Evolutionary conservation across 2,888 invertebrate genomes (phyloP).

Genomic region (Melipona beecheii): DNA sequence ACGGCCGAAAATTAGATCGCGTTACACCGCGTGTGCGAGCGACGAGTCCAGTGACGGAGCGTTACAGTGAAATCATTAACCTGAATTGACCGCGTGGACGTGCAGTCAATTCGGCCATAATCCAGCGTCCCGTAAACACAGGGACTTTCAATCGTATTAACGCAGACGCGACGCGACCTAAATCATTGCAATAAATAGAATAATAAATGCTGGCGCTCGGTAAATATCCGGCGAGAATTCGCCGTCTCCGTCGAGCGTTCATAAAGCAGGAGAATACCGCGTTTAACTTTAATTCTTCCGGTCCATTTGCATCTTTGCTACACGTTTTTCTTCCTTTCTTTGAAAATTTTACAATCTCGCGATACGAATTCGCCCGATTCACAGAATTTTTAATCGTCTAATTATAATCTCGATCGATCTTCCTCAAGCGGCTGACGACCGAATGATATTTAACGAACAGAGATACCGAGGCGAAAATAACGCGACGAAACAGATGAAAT

Average conservation of each 20-base stretch:
- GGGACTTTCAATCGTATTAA: slow-evolving; percentile 55
- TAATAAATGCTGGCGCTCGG: slow-evolving; percentile 32
- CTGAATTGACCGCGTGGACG: slow-evolving; percentile 52
- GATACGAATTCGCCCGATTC: background rate
- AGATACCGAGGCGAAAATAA: background rate
- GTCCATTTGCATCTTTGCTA: background rate
- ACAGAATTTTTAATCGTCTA: too few species aligned
- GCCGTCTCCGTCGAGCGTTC: slow-evolving; percentile 5
- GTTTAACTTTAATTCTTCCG: background rate
- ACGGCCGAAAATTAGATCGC: slow-evolving; percentile 35
- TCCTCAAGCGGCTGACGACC: slow-evolving; percentile 4
- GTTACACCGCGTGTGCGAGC: slow-evolving; percentile 30
- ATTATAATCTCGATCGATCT: slow-evolving; percentile 44
- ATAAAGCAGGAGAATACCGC: background rate
- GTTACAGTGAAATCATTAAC: slow-evolving; percentile 60
- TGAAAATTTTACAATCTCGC: too few species aligned
- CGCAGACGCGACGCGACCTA: slow-evolving; percentile 31
- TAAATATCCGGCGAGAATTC: slow-evolving; percentile 24
- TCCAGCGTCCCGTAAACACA: slow-evolving; percentile 49
- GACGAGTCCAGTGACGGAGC: slow-evolving; percentile 34
- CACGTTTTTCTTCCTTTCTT: accelerated
- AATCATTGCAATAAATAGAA: slow-evolving; percentile 54
- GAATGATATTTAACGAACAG: slow-evolving; percentile 16
- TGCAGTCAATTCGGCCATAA: slow-evolving; percentile 56
- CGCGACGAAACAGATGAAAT: background rate